These are phyloP conservation scores for Tinea pellionella DNA, from an alignment of 2,888 invertebrate species.

Conservation along the genomic window DNA sequence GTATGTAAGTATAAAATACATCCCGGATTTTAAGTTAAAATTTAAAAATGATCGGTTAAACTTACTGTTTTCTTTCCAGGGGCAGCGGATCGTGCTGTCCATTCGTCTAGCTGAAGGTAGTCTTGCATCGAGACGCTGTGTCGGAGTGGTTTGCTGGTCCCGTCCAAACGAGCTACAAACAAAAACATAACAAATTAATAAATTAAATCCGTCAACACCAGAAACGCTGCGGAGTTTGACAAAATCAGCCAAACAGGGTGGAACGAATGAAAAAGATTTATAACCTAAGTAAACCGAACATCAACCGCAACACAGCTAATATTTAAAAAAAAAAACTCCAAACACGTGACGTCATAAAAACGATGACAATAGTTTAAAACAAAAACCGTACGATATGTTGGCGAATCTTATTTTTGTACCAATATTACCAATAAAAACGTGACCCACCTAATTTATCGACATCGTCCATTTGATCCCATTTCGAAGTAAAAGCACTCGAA, in stretches of 20 bases:
- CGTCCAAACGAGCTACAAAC: conserved; percentile 91
- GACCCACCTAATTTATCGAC: conserved; percentile 87
- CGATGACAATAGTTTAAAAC: background rate
- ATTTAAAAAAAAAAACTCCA: too few species aligned
- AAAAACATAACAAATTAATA: conserved; percentile 20
- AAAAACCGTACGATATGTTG: background rate
- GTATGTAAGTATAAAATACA: too few species aligned
- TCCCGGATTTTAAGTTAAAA: too few species aligned
- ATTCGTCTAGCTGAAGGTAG: conserved; percentile 89
- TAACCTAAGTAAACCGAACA: too few species aligned
- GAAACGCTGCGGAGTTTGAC: too few species aligned
- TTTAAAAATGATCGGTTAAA: conserved; percentile 21
- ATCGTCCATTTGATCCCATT: conserved; percentile 91
- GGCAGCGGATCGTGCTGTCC: conserved; percentile 65
- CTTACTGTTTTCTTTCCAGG: conserved; percentile 92
- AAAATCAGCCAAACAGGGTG: too few species aligned
- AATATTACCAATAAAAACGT: background rate
- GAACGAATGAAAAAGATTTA: too few species aligned
- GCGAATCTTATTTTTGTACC: background rate
- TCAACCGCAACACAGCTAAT: too few species aligned
- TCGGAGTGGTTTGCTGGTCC: conserved; percentile 80
- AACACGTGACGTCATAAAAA: background rate
- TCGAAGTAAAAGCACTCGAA: conserved; percentile 66
- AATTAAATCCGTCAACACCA: too few species aligned
- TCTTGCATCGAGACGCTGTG: conserved; percentile 88